Percentiles rank a stretch among this genome's conserved stretches.
Evolutionary conservation across 2,113 vertebrate species (phyloP).

Genomic region (Percopsis transmontana): DNA sequence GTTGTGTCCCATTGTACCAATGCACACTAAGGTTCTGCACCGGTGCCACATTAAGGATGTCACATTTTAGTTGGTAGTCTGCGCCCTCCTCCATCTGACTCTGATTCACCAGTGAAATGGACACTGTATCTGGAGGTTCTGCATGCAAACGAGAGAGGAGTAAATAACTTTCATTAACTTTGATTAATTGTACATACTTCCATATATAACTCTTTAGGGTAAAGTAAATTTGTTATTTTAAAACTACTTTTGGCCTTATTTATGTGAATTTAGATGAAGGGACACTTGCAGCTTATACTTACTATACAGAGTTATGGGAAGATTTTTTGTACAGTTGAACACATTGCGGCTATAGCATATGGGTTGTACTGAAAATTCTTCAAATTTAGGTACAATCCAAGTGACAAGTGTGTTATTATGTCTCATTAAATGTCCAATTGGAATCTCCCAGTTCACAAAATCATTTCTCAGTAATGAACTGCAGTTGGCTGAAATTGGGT

Average conservation of each 20-base stretch:
- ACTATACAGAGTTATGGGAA: constrained; percentile 56
- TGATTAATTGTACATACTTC: neutral
- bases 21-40: constrained; percentile 31
- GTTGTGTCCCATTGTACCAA: constrained; percentile 30
- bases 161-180: neutral
- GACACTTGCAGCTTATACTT: constrained; percentile 28
- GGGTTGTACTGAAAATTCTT: neutral
- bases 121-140: constrained; percentile 39
- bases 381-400: constrained; percentile 25
- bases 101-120: constrained; percentile 2
- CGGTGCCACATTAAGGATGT: constrained; percentile 43
- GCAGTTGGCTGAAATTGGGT: constrained; percentile 47
- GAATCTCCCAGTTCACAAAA: constrained; percentile 29
- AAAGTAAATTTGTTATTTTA: neutral
- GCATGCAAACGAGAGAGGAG: constrained; percentile 1
- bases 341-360: neutral
- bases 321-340: accelerated
- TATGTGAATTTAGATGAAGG: neutral
- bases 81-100: constrained; percentile 26
- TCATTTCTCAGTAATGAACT: neutral
- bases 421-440: neutral
- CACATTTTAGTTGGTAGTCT: constrained; percentile 51
- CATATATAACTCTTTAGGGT: neutral
- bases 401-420: accelerated
- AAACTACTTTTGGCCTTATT: neutral